Base-by-base conservation (phyloP, 2,888 invertebrate species). In the Tubulanus polymorphus region DNA sequence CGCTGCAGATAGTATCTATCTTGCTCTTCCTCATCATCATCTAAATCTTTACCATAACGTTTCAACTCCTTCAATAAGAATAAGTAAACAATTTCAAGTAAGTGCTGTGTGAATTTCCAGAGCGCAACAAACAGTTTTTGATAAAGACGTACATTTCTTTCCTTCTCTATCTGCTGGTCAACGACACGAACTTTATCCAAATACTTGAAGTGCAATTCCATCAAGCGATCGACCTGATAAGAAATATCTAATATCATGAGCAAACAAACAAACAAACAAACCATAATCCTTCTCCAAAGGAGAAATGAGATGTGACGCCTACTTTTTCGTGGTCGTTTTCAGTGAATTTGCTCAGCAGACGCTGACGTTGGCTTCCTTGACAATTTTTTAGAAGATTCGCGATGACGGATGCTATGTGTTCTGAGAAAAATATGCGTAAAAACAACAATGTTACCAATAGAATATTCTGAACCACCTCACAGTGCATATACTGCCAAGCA, bases 131-230 rank as follows among this genome's bases (percentile, higher is more conserved):
- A n/a, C n/a, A n/a, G n/a, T n/a, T n/a, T 29, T n/a, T n/a, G n/a
- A n/a, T n/a, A n/a, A 20, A 25, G 2, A 62, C 67, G 60, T 55
- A 77, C 77, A 61, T 64, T 63, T 70, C 74, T 76, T 59, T 81
- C 80, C 50, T 72, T 71, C 47, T 90, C 88, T 70, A 92, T 87
- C 67, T 86, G 85, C 23, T 85, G 85, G 78, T 94, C 93, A 1
- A 90, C 85, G 49, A 85, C 82, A 69, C 93, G 89, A 0, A 96
- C 92, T 81, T 93, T 93, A 69, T 93, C 93, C 77, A 93, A 84
- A 80, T 96, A 99, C 76, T 96, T 95, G 74, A 97, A 92, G 81
- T 99, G 96, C 60, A 99, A 81, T 79, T 99, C 99, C 75, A 99
- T 83, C 45, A 99, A 83, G 59, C 99, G 83, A 79, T 99, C 99